A percentile compares a stretch with the other conserved stretches of the same genome.
Evolutionary conservation across 2,888 invertebrate species (phyloP).

Genomic region (Fissipunctia ypsillon): DNA sequence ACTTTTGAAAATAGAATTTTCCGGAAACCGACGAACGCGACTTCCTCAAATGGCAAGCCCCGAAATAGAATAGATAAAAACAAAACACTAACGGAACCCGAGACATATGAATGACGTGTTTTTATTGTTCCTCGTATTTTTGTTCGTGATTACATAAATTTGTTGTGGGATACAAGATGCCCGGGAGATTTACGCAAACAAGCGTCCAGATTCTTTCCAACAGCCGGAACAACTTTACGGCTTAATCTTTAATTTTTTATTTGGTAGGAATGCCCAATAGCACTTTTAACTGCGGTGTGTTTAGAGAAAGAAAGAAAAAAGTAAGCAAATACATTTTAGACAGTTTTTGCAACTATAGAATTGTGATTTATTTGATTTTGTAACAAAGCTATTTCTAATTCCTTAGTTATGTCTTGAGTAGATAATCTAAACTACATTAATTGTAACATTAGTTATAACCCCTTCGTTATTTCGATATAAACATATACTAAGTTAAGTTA

Average conservation of each 20-base stretch:
- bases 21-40: background rate
- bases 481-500: too few relatives aligned
- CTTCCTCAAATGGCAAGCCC: background rate
- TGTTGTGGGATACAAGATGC: slow-evolving; percentile 60
- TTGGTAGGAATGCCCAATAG: slow-evolving; percentile 57
- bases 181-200: slow-evolving; percentile 71
- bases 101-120: slow-evolving; percentile 65
- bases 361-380: background rate
- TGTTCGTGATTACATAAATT: slow-evolving; percentile 71
- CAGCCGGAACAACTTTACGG: slow-evolving; percentile 64
- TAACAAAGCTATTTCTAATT: too few relatives aligned
- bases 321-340: too few relatives aligned
- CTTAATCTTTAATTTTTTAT: slow-evolving; percentile 73
- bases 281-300: too few relatives aligned
- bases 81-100: slow-evolving; percentile 31
- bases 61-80: slow-evolving; percentile 35
- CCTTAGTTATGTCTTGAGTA: background rate
- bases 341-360: too few relatives aligned
- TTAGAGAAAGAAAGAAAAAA: too few relatives aligned
- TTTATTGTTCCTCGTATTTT: slow-evolving; percentile 70
- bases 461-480: too few relatives aligned
- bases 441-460: too few relatives aligned
- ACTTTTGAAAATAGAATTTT: slow-evolving; percentile 6
- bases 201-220: slow-evolving; percentile 63
- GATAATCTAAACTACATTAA: too few relatives aligned